Percentiles rank a stretch among this genome's conserved stretches.
phyloP scores from a whole-genome alignment of 2,888 invertebrate species.

The Entomobrya multifasciata region DNA sequence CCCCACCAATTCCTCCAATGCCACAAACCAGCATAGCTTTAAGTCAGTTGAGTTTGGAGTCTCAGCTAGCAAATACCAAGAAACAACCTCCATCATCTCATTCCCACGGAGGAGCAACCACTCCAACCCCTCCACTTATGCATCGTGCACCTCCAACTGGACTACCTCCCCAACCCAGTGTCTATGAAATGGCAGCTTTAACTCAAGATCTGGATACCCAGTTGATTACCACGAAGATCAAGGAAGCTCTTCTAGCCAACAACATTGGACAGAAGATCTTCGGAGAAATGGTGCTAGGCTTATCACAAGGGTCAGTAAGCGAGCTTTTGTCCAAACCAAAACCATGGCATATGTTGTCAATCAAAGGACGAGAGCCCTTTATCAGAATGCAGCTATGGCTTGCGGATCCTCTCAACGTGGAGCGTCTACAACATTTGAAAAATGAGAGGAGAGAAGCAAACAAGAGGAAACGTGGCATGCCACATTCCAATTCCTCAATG shows the following conservation, averaged over 20 bases:
- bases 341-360: constrained; percentile 99
- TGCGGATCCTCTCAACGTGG: constrained; percentile 96
- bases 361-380: constrained; percentile 98
- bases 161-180: constrained; percentile 88
- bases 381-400: constrained; percentile 98
- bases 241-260: constrained; percentile 96
- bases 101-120: constrained; percentile 65
- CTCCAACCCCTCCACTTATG: constrained; percentile 75
- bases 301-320: constrained; percentile 98
- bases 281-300: constrained; percentile 97
- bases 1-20: constrained; percentile 85
- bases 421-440: constrained; percentile 93
- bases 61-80: constrained; percentile 70
- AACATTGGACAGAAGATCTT: constrained; percentile 99
- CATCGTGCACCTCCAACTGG: constrained; percentile 75
- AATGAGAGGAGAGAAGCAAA: constrained; percentile 95
- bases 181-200: constrained; percentile 98
- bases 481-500: constrained; percentile 78
- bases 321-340: constrained; percentile 98
- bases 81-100: constrained; percentile 75
- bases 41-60: constrained; percentile 59
- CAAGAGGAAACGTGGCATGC: constrained; percentile 87
- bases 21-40: constrained; percentile 81
- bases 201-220: constrained; percentile 98
- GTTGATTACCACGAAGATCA: constrained; percentile 97